Conservation (phyloP, 2,113 vertebrate genomes). For the Acanthochromis polyacanthus region DNA sequence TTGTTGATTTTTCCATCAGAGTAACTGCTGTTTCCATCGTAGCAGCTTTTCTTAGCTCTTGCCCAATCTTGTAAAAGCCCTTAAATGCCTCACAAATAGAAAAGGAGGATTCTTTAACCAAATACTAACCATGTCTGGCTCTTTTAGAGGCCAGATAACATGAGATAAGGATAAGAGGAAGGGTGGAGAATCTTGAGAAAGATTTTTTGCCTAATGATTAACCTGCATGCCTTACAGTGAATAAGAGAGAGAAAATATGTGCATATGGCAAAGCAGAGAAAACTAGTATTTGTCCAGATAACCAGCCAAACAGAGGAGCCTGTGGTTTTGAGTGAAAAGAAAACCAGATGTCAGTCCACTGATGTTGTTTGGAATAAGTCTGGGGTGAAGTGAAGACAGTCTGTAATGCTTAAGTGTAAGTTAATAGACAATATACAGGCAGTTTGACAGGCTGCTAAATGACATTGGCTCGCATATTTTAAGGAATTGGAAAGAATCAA, state of each 20-base stretch:
- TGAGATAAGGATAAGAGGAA: not conserved
- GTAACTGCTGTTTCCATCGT: slow-evolving; percentile 4
- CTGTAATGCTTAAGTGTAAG: slow-evolving; percentile 2
- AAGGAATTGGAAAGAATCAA: not conserved
- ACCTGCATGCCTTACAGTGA: not conserved
- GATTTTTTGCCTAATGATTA: not conserved
- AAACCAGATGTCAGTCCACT: slow-evolving; percentile 64
- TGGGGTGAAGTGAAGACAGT: slow-evolving; percentile 25
- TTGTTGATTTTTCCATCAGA: not conserved
- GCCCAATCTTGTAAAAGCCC: too few relatives aligned
- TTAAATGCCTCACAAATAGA: not conserved
- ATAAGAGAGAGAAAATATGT: slow-evolving; percentile 21
- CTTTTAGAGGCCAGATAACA: not conserved
- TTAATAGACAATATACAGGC: slow-evolving; percentile 6
- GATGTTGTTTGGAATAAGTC: slow-evolving; percentile 43
- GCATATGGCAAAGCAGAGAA: slow-evolving; percentile 17
- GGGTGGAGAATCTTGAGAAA: not conserved
- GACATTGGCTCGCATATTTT: not conserved
- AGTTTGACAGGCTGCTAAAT: not conserved
- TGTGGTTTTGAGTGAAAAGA: slow-evolving; percentile 40
- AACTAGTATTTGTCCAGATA: slow-evolving; percentile 31
- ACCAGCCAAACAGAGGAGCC: slow-evolving; percentile 42
- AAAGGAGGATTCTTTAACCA: not conserved
- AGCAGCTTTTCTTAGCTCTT: not conserved
- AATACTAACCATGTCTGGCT: not conserved